phyloP scores from a whole-genome alignment of 2,888 invertebrate genomes.

The Nipponacmea schrenckii region DNA sequence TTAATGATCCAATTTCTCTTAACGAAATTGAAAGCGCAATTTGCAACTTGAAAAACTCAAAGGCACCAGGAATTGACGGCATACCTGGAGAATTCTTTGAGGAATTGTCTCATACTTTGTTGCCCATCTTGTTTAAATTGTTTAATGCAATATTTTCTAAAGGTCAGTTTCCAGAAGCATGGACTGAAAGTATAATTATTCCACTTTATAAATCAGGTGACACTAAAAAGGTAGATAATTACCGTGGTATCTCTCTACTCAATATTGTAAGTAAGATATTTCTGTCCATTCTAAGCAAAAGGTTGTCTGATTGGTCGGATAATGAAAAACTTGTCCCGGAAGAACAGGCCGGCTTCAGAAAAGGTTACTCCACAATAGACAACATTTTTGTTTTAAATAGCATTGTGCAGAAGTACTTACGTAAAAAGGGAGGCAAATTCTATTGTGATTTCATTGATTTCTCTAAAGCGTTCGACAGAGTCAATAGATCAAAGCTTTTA shows the following conservation, averaged over 20 bases:
- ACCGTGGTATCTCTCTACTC: background rate
- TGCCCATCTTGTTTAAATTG: background rate
- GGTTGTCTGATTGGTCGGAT: background rate
- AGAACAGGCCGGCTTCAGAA: conserved; percentile 6
- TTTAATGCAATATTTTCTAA: background rate
- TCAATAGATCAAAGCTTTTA: background rate
- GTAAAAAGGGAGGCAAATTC: conserved; percentile 1
- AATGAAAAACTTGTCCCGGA: background rate
- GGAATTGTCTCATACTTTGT: background rate
- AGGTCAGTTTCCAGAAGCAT: background rate
- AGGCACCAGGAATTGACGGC: background rate
- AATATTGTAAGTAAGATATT: background rate
- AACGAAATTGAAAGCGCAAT: background rate
- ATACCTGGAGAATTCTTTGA: background rate
- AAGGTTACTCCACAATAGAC: background rate
- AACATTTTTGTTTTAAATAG: conserved; percentile 12
- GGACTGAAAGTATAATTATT: background rate
- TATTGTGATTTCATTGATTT: background rate
- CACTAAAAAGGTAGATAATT: background rate
- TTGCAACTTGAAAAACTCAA: background rate
- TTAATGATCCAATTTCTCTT: background rate
- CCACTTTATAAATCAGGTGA: background rate
- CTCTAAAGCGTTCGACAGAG: background rate
- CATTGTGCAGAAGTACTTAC: background rate
- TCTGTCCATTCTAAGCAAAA: background rate